Base-by-base conservation (phyloP, 53 echinoderm and acorn worm genomes). In the Mesocentrotus franciscanus region DNA sequence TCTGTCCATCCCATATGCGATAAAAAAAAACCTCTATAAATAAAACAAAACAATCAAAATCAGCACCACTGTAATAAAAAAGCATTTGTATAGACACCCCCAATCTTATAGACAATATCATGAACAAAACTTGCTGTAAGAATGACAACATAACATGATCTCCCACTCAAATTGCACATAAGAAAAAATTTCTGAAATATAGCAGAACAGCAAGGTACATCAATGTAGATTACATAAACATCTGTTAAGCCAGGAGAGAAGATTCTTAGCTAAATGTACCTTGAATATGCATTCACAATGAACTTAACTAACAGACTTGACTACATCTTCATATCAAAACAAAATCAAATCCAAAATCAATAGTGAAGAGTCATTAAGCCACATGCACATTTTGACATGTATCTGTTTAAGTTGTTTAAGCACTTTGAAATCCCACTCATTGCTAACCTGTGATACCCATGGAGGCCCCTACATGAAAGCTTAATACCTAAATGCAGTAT, bases 111-210 rank as follows among this genome's bases (percentile, higher is more conserved):
- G 18, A 81, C 18, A 42, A 39, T 0, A 57, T 58, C 7, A 58
- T 10, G n/a, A 57, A 57, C n/a, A 58, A 4, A 84, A 42, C n/a
- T 58, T 29, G 58, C 58, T 87, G 20, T 87, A n/a, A 33, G 84
- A 87, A 35, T 58, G n/a, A 27, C n/a, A 91, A 35, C 9, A 60
- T 62, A 57, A 11, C 18, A 89, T 89, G 2, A 64, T 62, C 58
- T 33, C 22, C 17, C 66, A 91, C 39, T 91, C 66, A 68, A 90
- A 91, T 91, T 91, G 91, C 91, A 91, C 91, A 91, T 91, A 10
- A 64, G 35, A 64, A 90, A 90, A 59, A 8, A 91, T 57, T 87
- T 58, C 87, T 87, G 13, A 27, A 87, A 87, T 39, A 87, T 55
- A 58, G n/a, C 13, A 87, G 10, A 27, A 84, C 13, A 84, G 33